Evolutionary conservation across 2,113 vertebrate species (phyloP).

Genomic region (Montifringilla adamsi): DNA sequence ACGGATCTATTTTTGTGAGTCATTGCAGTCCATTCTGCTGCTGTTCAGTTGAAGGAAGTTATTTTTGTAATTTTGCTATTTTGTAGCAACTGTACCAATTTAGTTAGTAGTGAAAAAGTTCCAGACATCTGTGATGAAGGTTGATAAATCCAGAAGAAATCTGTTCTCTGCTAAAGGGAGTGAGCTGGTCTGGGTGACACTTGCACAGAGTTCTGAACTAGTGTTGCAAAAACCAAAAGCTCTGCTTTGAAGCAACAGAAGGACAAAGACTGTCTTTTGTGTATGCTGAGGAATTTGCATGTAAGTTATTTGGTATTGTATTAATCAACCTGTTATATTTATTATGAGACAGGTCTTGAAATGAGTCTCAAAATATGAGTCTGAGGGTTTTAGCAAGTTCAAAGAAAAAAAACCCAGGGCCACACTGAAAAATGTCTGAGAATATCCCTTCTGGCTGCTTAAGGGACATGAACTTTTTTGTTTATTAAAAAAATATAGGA

Average conservation of each 20-base stretch:
- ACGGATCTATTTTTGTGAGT: not conserved
- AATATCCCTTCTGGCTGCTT: not conserved
- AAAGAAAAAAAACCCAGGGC: not conserved
- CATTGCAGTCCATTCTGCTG: not conserved
- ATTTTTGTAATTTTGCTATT: slow-evolving; percentile 11
- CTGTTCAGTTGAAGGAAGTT: slow-evolving; percentile 15
- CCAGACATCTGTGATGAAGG: not conserved
- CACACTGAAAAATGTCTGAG: not conserved
- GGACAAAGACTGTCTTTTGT: not conserved
- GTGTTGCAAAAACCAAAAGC: fast-evolving
- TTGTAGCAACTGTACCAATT: not conserved
- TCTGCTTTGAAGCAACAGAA: not conserved
- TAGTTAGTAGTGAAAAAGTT: not conserved
- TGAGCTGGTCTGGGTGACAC: not conserved
- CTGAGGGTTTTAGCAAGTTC: not conserved
- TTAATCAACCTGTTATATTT: not conserved
- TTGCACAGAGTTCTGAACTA: not conserved
- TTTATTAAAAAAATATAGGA: not conserved
- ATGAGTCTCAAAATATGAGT: not conserved
- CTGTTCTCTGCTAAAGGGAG: not conserved
- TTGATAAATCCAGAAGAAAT: not conserved
- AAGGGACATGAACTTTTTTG: not conserved
- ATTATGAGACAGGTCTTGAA: not conserved
- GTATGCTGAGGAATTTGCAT: not conserved
- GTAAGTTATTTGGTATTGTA: not conserved